phyloP scores from a whole-genome alignment of 1,140 invertebrate species.

The Druon quercuslanigerum region DNA sequence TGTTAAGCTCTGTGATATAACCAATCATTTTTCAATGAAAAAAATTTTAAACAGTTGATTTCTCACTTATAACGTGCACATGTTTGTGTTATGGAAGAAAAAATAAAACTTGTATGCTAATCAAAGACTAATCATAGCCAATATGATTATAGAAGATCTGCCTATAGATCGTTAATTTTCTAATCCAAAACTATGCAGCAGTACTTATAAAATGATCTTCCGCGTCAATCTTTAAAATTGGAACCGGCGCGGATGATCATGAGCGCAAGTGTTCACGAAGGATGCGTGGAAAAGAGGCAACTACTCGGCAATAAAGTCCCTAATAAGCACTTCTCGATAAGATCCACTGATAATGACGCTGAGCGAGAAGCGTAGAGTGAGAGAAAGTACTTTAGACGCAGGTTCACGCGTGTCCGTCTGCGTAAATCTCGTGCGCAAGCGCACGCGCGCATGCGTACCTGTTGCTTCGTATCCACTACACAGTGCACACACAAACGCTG shows the following conservation, averaged over 20 bases:
- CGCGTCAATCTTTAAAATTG: constrained; percentile 16
- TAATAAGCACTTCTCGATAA: constrained; percentile 38
- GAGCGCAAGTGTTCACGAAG: not conserved
- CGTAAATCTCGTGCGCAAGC: not conserved
- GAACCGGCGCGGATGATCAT: constrained; percentile 2
- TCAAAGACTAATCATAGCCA: constrained; percentile 3
- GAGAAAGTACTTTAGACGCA: not conserved
- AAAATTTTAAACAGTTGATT: too few species aligned
- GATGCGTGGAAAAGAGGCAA: not conserved
- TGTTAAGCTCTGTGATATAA: too few species aligned
- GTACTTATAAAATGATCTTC: not conserved
- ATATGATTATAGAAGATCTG: not conserved
- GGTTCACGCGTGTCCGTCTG: constrained; percentile 34
- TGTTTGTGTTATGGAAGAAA: not conserved
- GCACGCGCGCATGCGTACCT: constrained; percentile 28
- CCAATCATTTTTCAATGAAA: too few species aligned
- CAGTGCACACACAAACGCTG: not conserved
- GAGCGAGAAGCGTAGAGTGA: constrained; percentile 23
- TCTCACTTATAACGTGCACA: not conserved
- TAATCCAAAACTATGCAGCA: not conserved
- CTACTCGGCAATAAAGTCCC: constrained; percentile 33
- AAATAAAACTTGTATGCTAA: not conserved
- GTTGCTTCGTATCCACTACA: constrained; percentile 19
- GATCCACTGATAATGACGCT: constrained; percentile 28
- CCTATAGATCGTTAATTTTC: not conserved